phyloP scores from a whole-genome alignment of 2,113 vertebrate genomes.

The Cheirogaleus medius region DNA sequence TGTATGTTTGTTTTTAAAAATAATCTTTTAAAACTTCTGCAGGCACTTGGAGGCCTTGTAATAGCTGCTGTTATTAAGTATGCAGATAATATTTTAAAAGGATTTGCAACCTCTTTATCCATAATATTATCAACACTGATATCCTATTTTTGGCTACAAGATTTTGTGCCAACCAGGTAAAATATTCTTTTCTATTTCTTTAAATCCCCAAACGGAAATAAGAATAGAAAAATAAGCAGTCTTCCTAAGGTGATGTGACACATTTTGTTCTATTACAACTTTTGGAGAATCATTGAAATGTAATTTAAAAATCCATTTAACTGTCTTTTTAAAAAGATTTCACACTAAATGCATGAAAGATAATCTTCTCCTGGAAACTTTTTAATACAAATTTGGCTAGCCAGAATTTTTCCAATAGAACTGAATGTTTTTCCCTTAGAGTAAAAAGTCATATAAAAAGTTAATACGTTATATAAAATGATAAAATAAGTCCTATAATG shows the following conservation, averaged over 20 bases:
- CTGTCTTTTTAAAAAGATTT: background rate
- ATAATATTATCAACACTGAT: constrained; percentile 98
- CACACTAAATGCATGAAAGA: background rate
- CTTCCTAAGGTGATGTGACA: constrained; percentile 11
- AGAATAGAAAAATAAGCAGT: constrained; percentile 1
- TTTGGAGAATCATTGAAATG: constrained; percentile 16
- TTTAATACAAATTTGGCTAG: background rate
- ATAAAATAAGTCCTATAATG: background rate
- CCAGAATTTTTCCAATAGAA: background rate
- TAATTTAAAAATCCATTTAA: constrained; percentile 20
- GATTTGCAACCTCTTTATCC: constrained; percentile 97
- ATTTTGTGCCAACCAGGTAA: constrained; percentile 95
- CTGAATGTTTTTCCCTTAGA: background rate
- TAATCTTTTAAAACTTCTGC: constrained; percentile 77
- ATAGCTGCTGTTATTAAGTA: constrained; percentile 99
- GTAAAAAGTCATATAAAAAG: background rate
- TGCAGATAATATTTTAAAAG: constrained; percentile 98
- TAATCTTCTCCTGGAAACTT: background rate
- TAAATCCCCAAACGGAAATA: background rate
- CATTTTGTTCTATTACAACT: background rate
- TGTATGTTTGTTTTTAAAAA: constrained; percentile 32
- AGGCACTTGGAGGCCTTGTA: constrained; percentile 97
- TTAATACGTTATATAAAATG: background rate
- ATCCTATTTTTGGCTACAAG: constrained; percentile 98
- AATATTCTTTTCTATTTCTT: constrained; percentile 19